Base-by-base conservation (phyloP, 2,888 invertebrate species). In the Apodemia mormo region DNA sequence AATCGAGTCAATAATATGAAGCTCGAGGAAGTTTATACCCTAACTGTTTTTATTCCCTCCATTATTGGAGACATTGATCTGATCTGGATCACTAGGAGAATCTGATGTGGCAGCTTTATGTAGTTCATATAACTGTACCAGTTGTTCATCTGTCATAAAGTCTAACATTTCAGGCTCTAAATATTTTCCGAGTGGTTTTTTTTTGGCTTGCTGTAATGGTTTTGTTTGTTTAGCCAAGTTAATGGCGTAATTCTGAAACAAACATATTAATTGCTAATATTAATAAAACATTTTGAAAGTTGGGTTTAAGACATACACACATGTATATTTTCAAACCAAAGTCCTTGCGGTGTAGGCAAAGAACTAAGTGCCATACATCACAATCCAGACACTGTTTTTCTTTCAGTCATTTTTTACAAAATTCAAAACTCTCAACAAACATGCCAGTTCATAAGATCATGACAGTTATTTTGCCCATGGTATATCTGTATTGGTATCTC, bases 111-210 rank as follows among this genome's bases (percentile, higher is more conserved):
- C 94, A 56, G 96, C 96, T 79, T 95, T 85, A 94, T 97, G 96
- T 9, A 98, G 88, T 84, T 98, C 97, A 82, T 97, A 97, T 9
- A 98, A 87, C 83, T 98, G 98, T 29, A 95, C 93, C n/a, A 97
- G 86, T 85, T 98, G 98, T 76, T 98, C 97, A 77, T 97, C 96
- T 65, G 94, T 95, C 84, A 98, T 95, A 80, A 95, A 92, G 66
- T 97, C 95, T 45, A 98, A 85, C 33, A 96, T 88, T 54, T 94
- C 85, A 1, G 94, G 87, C 14, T 95, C 93, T 37, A 98, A 83
- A 73, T 94, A 85, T 73, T 91, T 88, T 0, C 98, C 98, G 14
- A 98, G 81, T 66, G 88, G 87, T 65, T 94, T 94, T 12, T 90
- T 89, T 56, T 94, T 93, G 3, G 87, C 94, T 71, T 95, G 95